Base-by-base conservation (phyloP, 1,140 invertebrate species). In the Coptotermes formosanus region DNA sequence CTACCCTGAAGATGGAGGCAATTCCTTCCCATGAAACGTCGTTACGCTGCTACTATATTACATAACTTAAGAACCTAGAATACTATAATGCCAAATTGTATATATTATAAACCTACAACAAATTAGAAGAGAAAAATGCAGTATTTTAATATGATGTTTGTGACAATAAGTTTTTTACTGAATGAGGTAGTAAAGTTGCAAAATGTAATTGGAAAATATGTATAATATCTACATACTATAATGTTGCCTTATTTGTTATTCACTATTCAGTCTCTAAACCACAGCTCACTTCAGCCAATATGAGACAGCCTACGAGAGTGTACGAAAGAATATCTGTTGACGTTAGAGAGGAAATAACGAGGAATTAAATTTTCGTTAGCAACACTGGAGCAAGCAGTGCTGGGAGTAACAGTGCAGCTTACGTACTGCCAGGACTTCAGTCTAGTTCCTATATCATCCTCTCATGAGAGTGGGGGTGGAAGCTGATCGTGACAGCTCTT, bases 401-500 rank as follows among this genome's bases (percentile, higher is more conserved):
- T 55, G 52, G 0, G 52, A 21, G 52, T 19, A 19, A 55, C 19
- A 19, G 14, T 55, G 52, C 14, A 19, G 52, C 3, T 55, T 30
- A 8, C 9, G 64, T 30, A 75, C 64, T 75, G 21, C 59, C 59
- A n/a, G 19, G 21, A 23, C 7, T 64, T 64, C 59, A 14, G 64
- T 25, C 25, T 30, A 8, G 64, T 75, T 75, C n/a, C 8, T 75
- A 30, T 30, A 30, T 75, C 64, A 30, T 75, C 64, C n/a, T 25
- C 64, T 30, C 7, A 25, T 25, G 4, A 12, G 64, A 30, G n/a
- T 75, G n/a, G 64, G 64, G 64, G 64, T 30, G n/a, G n/a, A 75
- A 75, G 64, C 64, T 75, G 64, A 75, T 75, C 64, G n/a, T 75
- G 64, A 75, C 64, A 75, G 64, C 64, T 75, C 64, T 75, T 75